phyloP scores from a whole-genome alignment of 2,888 invertebrate genomes.

The Clitarchus hookeri region DNA sequence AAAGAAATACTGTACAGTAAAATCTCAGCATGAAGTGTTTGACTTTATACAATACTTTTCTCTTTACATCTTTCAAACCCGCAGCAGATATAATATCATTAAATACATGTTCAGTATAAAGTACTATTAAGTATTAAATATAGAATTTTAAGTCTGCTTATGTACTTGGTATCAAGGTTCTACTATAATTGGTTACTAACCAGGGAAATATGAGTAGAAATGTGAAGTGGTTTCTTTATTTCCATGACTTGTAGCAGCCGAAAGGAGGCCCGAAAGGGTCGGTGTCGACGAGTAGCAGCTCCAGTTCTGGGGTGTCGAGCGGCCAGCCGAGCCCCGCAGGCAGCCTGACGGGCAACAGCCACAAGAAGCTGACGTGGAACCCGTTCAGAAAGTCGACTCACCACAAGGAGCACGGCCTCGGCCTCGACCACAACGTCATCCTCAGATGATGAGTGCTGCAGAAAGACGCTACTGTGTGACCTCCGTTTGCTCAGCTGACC shows the following conservation, averaged over 20 bases:
- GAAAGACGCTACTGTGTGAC: not conserved
- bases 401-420: constrained; percentile 57
- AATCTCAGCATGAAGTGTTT: too few relatives aligned
- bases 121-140: too few relatives aligned
- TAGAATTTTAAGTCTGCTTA: too few relatives aligned
- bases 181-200: too few relatives aligned
- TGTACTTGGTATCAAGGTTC: too few relatives aligned
- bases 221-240: not conserved
- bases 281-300: constrained; percentile 52
- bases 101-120: too few relatives aligned
- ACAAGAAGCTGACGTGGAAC: constrained; percentile 62
- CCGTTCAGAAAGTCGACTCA: constrained; percentile 58
- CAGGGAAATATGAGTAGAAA: too few relatives aligned
- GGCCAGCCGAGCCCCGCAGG: constrained; percentile 63
- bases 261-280: constrained; percentile 55
- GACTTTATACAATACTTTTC: too few relatives aligned
- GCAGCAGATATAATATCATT: too few relatives aligned
- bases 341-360: constrained; percentile 59
- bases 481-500: not conserved
- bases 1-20: too few relatives aligned
- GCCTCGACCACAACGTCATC: constrained; percentile 45
- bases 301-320: constrained; percentile 60
- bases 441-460: constrained; percentile 39
- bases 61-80: too few relatives aligned
- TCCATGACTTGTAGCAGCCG: constrained; percentile 34